Base-by-base conservation (phyloP, 1,140 invertebrate species). In the Andricus grossulariae region DNA sequence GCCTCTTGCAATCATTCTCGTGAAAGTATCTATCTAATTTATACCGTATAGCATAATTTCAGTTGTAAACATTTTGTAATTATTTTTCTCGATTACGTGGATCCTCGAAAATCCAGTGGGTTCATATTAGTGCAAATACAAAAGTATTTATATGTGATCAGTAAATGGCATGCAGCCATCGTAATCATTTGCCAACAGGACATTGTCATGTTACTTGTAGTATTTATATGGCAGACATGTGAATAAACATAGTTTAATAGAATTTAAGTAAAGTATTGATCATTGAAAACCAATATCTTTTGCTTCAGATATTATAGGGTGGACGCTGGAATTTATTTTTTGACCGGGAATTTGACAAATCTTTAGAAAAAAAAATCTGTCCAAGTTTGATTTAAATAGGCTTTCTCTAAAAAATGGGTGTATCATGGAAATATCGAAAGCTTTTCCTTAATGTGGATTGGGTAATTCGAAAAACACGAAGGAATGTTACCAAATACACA, bases 171-270 rank as follows among this genome's bases (percentile, higher is more conserved):
- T 15, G 25, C n/a, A 39, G 60, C 60, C 60, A 66, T 32, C 60
- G 60, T 66, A 66, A 66, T 66, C 60, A 66, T 66, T 45, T 66
- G 60, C 60, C 25, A 66, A 66, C 60, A 66, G 60, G 60, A 66
- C 25, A n/a, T 66, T 66, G 60, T 66, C 60, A 66, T 66, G 60
- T 66, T 66, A 45, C 32, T 66, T 66, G 60, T 66, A 66, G 60
- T 66, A 66, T 66, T 66, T 66, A 66, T 66, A 66, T 66, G 60
- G 60, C 60, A 32, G 16, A 66, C 32, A 66, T 66, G 60, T 66
- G 60, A 66, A 66, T 66, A 66, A 66, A 66, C 39, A 66, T 66
- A 66, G 60, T 66, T 66, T 66, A 66, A 66, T 66, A 66, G 60
- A 66, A 66, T 66, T 66, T 66, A 45, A 66, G n/a, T 66, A 3